phyloP scores from a whole-genome alignment of 1,140 invertebrate species.

The Tribolium castaneum region DNA sequence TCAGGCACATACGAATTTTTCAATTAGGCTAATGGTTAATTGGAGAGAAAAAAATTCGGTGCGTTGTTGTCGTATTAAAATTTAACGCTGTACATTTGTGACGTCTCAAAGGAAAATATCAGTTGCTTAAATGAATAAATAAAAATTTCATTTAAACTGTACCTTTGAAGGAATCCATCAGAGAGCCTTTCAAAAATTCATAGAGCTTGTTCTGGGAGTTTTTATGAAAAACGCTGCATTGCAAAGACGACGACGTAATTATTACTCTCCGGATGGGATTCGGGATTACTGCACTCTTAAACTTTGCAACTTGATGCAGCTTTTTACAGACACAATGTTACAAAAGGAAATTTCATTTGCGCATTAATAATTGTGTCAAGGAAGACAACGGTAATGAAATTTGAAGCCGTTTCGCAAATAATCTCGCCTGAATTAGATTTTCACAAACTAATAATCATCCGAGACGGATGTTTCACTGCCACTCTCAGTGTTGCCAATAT shows the following conservation, averaged over 20 bases:
- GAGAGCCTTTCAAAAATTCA: slow-evolving; percentile 33
- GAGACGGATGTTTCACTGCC: not conserved
- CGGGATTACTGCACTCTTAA: not conserved
- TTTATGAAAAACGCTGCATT: slow-evolving; percentile 3
- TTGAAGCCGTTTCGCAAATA: not conserved
- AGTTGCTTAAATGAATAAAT: slow-evolving; percentile 33
- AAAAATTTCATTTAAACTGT: slow-evolving; percentile 30
- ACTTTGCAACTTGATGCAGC: not conserved
- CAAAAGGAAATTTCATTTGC: not conserved
- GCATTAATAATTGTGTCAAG: not conserved
- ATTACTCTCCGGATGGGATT: not conserved
- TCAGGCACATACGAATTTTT: not conserved
- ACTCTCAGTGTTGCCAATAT: not conserved
- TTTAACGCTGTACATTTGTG: not conserved
- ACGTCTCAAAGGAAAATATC: slow-evolving; percentile 21
- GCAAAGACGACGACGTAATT: not conserved
- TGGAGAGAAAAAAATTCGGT: not conserved
- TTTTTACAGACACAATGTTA: not conserved
- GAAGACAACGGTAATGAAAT: not conserved
- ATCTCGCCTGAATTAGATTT: not conserved
- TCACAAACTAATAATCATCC: not conserved
- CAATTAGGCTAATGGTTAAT: slow-evolving; percentile 1
- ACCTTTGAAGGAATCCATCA: slow-evolving; percentile 27
- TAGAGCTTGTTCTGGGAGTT: slow-evolving; percentile 16
- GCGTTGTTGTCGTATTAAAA: slow-evolving; percentile 1